phyloP scores from a whole-genome alignment of 2,888 invertebrate genomes.

The Encarsia formosa region DNA sequence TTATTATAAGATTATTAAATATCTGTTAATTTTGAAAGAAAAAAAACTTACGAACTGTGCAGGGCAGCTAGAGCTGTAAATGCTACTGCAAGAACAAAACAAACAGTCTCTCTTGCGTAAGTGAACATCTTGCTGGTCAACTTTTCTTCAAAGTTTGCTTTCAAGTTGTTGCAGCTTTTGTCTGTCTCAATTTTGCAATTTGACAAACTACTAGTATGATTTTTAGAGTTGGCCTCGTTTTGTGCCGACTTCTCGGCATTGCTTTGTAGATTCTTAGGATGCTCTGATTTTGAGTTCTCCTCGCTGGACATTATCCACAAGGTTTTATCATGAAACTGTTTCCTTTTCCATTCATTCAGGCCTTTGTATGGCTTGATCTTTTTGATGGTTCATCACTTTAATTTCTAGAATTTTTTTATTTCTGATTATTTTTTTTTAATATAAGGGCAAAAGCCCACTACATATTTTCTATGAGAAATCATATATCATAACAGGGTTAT shows the following conservation, averaged over 20 bases:
- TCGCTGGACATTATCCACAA: constrained; percentile 46
- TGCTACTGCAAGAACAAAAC: constrained; percentile 62
- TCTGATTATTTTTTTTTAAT: no score
- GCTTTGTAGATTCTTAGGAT: constrained; percentile 33
- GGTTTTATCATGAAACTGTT: no score
- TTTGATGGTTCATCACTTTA: no score
- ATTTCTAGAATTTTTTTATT: no score
- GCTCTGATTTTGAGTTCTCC: constrained; percentile 37
- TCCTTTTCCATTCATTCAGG: no score
- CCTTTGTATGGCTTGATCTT: no score
- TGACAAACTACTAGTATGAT: no score
- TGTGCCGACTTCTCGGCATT: constrained; percentile 43
- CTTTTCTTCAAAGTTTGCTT: constrained; percentile 36
- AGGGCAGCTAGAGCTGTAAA: constrained; percentile 68
- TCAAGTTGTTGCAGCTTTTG: not conserved
- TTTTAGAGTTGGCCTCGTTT: constrained; percentile 13
- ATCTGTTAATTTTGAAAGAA: constrained; percentile 5
- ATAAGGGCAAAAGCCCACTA: no score
- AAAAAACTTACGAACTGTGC: constrained; percentile 63
- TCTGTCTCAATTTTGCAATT: not conserved
- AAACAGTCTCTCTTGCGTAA: constrained; percentile 62
- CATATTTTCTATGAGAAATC: no score
- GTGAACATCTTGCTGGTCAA: constrained; percentile 55
- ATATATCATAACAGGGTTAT: no score
- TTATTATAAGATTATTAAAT: not conserved